Evolutionary conservation across 2,113 vertebrate genomes (phyloP).

Genomic region (Seriola quinqueradiata): DNA sequence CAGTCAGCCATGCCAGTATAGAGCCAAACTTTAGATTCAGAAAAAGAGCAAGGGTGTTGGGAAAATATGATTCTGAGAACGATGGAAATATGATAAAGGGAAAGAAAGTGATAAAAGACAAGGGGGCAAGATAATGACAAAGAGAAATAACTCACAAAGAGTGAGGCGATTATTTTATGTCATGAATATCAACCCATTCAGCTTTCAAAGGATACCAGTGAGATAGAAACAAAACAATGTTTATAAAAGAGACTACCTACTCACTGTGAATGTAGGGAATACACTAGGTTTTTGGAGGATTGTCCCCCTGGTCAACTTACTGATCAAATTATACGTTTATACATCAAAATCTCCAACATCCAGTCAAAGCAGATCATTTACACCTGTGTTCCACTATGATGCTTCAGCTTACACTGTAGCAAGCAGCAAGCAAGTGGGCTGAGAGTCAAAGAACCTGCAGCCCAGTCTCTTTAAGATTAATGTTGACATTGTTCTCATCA

Average conservation of each 20-base stretch:
- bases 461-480: background rate
- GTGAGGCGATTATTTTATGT: background rate
- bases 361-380: background rate
- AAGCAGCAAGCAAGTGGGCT: background rate
- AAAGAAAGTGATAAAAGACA: background rate
- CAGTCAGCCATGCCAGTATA: slow-evolving; percentile 11
- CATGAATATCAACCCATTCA: background rate
- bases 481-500: background rate
- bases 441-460: background rate
- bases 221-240: background rate
- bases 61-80: slow-evolving; percentile 12
- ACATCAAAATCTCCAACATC: background rate
- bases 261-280: too few species aligned
- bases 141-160: background rate
- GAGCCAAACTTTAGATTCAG: slow-evolving; percentile 24
- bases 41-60: background rate
- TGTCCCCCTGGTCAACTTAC: background rate
- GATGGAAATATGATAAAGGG: background rate
- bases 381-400: background rate
- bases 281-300: too few species aligned
- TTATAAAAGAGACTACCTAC: too few species aligned
- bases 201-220: background rate
- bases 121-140: background rate
- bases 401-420: background rate
- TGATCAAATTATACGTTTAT: background rate